A percentile compares a stretch with the other conserved stretches of the same genome.
Conservation (phyloP, 2,888 invertebrate genomes). For the Chalcosyrphus nemorum region DNA sequence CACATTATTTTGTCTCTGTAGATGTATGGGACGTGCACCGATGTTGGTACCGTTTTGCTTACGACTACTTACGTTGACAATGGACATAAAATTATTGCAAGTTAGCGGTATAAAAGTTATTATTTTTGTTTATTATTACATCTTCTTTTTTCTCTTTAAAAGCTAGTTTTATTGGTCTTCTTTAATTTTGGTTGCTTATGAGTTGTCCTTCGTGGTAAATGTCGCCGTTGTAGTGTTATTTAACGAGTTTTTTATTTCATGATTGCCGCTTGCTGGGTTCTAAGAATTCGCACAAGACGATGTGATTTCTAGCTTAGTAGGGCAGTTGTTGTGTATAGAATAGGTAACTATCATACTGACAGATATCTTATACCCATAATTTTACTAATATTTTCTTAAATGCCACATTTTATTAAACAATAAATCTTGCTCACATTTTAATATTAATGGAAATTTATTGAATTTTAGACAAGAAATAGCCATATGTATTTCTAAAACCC, state of each 20-base stretch:
- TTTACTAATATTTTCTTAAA: no score
- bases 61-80: conserved; percentile 59
- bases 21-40: conserved; percentile 52
- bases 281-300: conserved; percentile 16
- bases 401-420: no score
- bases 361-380: no score
- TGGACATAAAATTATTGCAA: conserved; percentile 60
- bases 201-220: conserved; percentile 44
- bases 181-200: background rate
- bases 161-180: conserved; percentile 50
- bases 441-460: no score
- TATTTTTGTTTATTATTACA: conserved; percentile 52
- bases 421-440: no score
- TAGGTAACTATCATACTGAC: no score
- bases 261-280: conserved; percentile 39
- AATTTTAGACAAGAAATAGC: no score
- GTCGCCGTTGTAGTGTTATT: conserved; percentile 2
- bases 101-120: conserved; percentile 54
- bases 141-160: conserved; percentile 11
- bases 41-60: conserved; percentile 69
- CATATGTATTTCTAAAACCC: no score
- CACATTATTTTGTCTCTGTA: conserved; percentile 9
- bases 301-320: no score
- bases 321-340: no score
- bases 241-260: background rate